Percentiles rank a stretch among this genome's conserved stretches.
phyloP scores from a whole-genome alignment of 2,888 invertebrate species.

The Prenolepis imparis region DNA sequence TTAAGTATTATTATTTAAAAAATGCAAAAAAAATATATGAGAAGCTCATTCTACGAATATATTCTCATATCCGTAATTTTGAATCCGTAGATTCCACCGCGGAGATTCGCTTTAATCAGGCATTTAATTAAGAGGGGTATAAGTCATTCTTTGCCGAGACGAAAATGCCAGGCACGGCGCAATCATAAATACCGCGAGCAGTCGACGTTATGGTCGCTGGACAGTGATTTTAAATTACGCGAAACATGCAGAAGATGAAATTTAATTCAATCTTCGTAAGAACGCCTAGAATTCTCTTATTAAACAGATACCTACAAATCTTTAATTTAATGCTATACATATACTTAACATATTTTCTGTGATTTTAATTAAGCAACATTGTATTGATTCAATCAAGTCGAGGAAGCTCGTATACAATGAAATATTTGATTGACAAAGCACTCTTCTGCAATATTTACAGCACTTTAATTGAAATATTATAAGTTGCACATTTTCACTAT shows the following conservation, averaged over 20 bases:
- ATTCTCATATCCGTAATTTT: slow-evolving; percentile 1
- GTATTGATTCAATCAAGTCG: slow-evolving; percentile 11
- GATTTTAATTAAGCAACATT: slow-evolving; percentile 5
- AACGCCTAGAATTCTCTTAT: not conserved
- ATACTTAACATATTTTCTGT: slow-evolving; percentile 1
- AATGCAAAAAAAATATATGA: not conserved
- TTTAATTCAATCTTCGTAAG: slow-evolving; percentile 63
- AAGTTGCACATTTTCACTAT: not conserved
- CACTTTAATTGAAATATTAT: not conserved
- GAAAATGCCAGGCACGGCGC: slow-evolving; percentile 50
- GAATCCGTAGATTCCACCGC: not conserved
- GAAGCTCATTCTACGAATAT: not conserved
- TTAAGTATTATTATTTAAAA: not conserved
- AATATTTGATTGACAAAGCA: not conserved
- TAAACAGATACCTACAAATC: slow-evolving; percentile 1
- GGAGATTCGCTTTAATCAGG: slow-evolving; percentile 55
- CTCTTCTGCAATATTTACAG: not conserved
- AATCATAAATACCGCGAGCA: slow-evolving; percentile 64
- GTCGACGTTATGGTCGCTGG: slow-evolving; percentile 55
- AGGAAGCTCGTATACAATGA: not conserved
- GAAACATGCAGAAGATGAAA: slow-evolving; percentile 56
- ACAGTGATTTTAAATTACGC: slow-evolving; percentile 69
- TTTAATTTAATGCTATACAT: slow-evolving; percentile 3
- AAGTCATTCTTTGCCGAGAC: slow-evolving; percentile 56
- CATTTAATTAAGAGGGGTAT: slow-evolving; percentile 60